Evolutionary conservation across 2,113 vertebrate species (phyloP).

Genomic region (Tapirus terrestris): DNA sequence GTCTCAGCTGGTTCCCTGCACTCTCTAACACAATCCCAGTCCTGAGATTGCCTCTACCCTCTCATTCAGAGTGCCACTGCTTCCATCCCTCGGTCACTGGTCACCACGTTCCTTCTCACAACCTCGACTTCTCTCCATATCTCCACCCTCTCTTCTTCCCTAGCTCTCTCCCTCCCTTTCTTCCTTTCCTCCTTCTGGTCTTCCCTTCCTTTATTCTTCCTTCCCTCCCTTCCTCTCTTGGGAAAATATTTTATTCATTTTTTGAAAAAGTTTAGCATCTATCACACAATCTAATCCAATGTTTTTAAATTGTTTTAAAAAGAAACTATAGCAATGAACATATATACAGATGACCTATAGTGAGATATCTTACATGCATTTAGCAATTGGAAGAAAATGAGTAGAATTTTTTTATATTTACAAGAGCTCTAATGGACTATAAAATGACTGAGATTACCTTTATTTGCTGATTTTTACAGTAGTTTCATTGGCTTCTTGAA

Average conservation of each 20-base stretch:
- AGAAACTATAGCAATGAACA: not conserved
- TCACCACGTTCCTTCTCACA: not conserved
- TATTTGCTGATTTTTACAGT: constrained; percentile 16
- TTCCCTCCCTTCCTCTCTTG: not conserved
- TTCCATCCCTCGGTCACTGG: not conserved
- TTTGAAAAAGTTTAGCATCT: constrained; percentile 14
- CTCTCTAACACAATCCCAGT: not conserved
- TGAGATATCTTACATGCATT: not conserved
- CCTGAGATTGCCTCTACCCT: not conserved
- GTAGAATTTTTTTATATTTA: not conserved
- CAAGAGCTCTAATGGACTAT: not conserved
- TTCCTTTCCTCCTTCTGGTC: not conserved
- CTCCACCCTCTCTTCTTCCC: not conserved
- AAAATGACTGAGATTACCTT: not conserved
- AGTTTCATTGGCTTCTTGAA: not conserved
- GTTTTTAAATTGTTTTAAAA: constrained; percentile 1
- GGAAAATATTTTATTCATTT: constrained; percentile 2
- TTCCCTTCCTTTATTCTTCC: not conserved
- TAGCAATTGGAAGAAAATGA: constrained; percentile 17
- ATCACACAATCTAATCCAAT: not conserved
- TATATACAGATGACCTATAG: not conserved
- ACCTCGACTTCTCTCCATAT: not conserved
- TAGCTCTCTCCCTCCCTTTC: not conserved
- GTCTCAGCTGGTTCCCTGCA: not conserved
- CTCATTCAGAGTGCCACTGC: not conserved